Evolutionary conservation across 2,888 invertebrate species (phyloP).

Genomic region (Protula sp.): DNA sequence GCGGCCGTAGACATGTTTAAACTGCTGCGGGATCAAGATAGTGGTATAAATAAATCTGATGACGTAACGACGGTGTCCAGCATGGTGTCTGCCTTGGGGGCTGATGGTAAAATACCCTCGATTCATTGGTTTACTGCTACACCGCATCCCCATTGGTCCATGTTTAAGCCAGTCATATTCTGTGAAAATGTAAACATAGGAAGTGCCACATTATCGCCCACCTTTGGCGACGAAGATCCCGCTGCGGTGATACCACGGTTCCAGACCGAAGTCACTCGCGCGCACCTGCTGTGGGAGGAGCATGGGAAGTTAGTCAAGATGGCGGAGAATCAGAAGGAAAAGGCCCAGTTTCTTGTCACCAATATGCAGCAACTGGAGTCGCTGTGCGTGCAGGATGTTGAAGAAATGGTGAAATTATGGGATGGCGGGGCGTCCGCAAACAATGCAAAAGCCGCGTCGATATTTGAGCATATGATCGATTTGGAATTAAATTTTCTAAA

Average conservation of each 20-base stretch:
- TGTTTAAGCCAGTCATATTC: constrained; percentile 71
- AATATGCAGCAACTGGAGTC: constrained; percentile 12
- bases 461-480: no score
- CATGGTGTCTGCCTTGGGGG: no score
- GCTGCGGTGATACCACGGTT: constrained; percentile 17
- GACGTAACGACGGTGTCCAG: no score
- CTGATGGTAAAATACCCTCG: no score
- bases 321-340: neutral
- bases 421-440: neutral
- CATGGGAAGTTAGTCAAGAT: constrained; percentile 6
- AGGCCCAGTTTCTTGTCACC: neutral
- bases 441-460: neutral
- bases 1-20: no score
- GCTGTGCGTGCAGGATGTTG: constrained; percentile 11
- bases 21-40: no score
- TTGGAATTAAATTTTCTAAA: no score
- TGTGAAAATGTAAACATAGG: constrained; percentile 48
- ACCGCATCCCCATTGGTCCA: constrained; percentile 69
- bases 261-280: constrained; percentile 11
- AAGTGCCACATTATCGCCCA: constrained; percentile 12
- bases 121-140: constrained; percentile 72
- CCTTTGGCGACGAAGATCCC: constrained; percentile 18
- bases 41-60: no score
- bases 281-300: constrained; percentile 6
- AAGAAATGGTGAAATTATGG: constrained; percentile 5